Percentiles rank a stretch among this genome's conserved stretches.
Evolutionary conservation across 2,113 vertebrate genomes (phyloP).

Genomic region (Callithrix jacchus): DNA sequence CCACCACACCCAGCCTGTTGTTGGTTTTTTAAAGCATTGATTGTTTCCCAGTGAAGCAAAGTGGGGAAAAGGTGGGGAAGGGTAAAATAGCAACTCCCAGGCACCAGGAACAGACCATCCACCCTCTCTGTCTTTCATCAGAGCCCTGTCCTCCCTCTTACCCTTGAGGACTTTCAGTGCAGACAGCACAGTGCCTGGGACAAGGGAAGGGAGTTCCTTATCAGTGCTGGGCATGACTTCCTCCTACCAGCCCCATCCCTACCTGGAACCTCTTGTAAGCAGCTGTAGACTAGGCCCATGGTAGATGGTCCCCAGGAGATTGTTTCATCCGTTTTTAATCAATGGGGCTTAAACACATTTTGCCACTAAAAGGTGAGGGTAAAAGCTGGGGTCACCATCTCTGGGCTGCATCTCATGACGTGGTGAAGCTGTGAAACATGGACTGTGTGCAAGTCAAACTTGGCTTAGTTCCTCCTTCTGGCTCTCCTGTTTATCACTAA

Average conservation of each 20-base stretch:
- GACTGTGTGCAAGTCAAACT: not conserved
- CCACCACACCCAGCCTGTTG: too few relatives aligned
- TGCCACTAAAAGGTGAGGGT: not conserved
- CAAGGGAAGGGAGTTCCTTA: constrained; percentile 55
- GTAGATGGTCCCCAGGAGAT: not conserved
- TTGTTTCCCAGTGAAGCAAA: constrained; percentile 10
- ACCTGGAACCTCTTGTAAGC: constrained; percentile 11
- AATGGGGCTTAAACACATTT: not conserved
- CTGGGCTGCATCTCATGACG: not conserved
- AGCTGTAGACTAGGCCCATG: not conserved
- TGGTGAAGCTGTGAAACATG: not conserved
- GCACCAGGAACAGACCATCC: constrained; percentile 4
- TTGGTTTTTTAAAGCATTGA: not conserved
- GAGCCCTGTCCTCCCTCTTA: not conserved
- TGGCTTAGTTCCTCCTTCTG: constrained; percentile 11
- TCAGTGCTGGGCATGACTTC: constrained; percentile 41
- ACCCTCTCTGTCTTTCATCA: constrained; percentile 38
- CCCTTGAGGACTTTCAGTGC: not conserved
- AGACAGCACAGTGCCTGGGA: not conserved
- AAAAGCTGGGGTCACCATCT: not conserved
- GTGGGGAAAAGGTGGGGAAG: not conserved
- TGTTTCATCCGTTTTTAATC: not conserved
- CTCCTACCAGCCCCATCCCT: not conserved
- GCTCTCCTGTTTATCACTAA: constrained; percentile 40
- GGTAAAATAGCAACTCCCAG: not conserved